These are phyloP conservation scores for Crotalus helleri DNA, from an alignment of 2,113 vertebrate genomes.

Conservation along the genomic window DNA sequence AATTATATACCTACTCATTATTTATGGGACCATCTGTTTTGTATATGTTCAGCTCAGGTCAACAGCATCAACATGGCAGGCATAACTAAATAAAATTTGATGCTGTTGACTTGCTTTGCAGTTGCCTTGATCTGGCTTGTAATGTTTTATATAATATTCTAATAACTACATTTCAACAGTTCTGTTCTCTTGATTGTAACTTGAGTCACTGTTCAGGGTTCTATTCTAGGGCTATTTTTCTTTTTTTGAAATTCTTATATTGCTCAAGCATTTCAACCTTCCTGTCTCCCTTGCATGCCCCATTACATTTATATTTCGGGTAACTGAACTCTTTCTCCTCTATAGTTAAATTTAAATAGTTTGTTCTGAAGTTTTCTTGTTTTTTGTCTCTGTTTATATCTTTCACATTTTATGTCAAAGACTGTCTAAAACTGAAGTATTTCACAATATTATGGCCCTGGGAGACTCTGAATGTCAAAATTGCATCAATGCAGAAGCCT, in stretches of 20 bases:
- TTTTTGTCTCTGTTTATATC: not conserved
- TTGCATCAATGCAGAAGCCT: not conserved
- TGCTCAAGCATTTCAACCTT: not conserved
- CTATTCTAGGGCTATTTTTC: not conserved
- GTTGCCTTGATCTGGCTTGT: not conserved
- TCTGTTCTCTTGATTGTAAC: not conserved
- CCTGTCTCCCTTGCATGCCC: not conserved
- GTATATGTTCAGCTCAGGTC: not conserved
- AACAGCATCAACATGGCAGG: not conserved
- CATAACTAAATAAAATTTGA: not conserved
- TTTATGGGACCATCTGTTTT: not conserved
- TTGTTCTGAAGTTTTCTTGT: constrained; percentile 26
- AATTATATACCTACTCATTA: not conserved
- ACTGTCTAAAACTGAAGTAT: constrained; percentile 7
- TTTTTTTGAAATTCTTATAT: not conserved
- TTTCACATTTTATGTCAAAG: constrained; percentile 38
- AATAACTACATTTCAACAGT: not conserved
- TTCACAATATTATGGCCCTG: not conserved
- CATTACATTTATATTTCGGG: not conserved
- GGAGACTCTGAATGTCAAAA: constrained; percentile 17
- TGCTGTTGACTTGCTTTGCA: not conserved
- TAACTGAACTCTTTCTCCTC: not conserved
- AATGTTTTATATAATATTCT: not conserved
- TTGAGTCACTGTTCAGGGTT: not conserved
- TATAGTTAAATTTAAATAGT: constrained; percentile 8